Evolutionary conservation across 2,113 vertebrate species (phyloP).

Genomic region (Tenrec ecaudatus): DNA sequence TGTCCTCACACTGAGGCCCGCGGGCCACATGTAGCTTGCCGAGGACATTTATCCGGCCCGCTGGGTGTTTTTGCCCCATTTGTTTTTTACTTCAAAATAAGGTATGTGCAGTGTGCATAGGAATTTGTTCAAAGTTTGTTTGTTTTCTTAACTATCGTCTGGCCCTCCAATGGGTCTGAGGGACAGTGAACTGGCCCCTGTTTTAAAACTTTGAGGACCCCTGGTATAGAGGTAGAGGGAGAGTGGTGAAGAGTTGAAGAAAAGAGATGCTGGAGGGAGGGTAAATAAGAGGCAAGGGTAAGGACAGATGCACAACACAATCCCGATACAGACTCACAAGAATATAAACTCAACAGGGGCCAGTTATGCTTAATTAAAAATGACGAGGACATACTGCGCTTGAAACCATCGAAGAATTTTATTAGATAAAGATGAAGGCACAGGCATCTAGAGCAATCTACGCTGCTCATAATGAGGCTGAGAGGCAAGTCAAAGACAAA

Average conservation of each 20-base stretch:
- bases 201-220: no score
- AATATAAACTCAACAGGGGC: not conserved
- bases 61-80: no score
- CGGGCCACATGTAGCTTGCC: no score
- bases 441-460: not conserved
- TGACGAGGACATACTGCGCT: not conserved
- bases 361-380: not conserved
- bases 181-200: no score
- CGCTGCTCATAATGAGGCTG: not conserved
- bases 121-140: no score
- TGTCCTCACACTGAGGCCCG: no score
- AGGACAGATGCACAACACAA: accelerated
- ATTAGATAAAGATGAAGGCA: not conserved
- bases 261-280: not conserved
- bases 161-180: no score
- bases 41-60: no score
- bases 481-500: not conserved
- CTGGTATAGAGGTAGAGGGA: not conserved
- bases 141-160: no score
- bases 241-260: not conserved
- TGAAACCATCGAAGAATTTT: not conserved
- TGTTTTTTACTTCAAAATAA: no score
- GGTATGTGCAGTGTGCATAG: no score
- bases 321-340: not conserved
- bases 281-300: not conserved